These are phyloP conservation scores for Cricetomys ansorgei DNA, from an alignment of 2,113 vertebrate species.

Conservation along the genomic window DNA sequence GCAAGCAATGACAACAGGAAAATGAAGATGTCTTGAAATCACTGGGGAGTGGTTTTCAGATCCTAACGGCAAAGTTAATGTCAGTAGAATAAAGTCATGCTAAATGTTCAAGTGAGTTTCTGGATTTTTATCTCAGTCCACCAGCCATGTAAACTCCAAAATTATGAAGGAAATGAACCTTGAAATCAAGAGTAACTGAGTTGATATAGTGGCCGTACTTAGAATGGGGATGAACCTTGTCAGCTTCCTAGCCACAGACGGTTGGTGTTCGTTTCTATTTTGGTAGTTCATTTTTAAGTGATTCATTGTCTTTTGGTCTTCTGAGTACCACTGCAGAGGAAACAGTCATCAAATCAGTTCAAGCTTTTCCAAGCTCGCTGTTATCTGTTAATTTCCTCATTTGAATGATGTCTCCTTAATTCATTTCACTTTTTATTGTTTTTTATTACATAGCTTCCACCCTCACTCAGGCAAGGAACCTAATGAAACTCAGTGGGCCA, in stretches of 20 bases:
- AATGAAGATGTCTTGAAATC: conserved; percentile 1
- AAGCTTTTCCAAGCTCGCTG: neutral
- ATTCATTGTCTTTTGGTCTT: conserved; percentile 38
- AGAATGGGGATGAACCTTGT: neutral
- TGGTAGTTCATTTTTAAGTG: conserved; percentile 36
- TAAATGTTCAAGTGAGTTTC: neutral
- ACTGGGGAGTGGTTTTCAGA: neutral
- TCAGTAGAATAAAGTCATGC: neutral
- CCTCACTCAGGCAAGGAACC: neutral
- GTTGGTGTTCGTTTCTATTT: conserved; percentile 13
- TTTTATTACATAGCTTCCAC: neutral
- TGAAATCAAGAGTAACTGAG: conserved; percentile 29
- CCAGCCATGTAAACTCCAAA: neutral
- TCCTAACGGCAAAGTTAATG: neutral
- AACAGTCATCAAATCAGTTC: neutral
- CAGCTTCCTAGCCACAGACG: neutral
- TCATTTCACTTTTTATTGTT: conserved; percentile 32
- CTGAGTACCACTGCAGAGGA: neutral
- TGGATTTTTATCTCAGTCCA: neutral
- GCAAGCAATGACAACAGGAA: neutral
- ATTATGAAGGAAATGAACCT: conserved; percentile 23
- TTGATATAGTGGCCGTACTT: neutral
- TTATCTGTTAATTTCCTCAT: neutral
- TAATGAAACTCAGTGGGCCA: neutral
- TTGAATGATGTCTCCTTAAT: neutral